Conservation (phyloP, 1,140 invertebrate species). For the Dendrolimus punctatus region DNA sequence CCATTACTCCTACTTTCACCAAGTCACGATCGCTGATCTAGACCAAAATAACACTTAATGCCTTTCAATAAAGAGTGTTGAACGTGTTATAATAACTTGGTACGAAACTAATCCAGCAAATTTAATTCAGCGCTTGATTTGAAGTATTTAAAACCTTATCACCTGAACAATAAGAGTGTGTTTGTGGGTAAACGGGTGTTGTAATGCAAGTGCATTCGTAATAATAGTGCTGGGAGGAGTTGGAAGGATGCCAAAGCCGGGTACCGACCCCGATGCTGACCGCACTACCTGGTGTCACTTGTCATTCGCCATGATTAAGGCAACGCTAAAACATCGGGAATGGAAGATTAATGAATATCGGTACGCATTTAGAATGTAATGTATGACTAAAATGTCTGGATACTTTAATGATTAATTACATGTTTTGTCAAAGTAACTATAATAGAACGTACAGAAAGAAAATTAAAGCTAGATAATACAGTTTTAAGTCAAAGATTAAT, state of each 20-base stretch:
- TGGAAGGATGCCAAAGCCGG: constrained; percentile 14
- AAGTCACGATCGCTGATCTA: not conserved
- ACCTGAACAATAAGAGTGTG: constrained; percentile 4
- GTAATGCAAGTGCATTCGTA: constrained; percentile 11
- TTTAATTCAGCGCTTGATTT: too few species aligned
- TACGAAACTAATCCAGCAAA: not conserved
- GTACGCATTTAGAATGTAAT: not conserved
- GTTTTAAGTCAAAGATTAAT: too few species aligned
- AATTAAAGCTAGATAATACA: too few species aligned
- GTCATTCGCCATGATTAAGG: too few species aligned
- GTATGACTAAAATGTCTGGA: too few species aligned
- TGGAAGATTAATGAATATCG: not conserved
- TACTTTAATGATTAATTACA: too few species aligned
- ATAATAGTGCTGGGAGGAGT: constrained; percentile 15
- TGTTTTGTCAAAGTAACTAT: too few species aligned
- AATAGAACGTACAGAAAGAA: too few species aligned
- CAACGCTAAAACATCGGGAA: too few species aligned
- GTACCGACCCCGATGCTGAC: constrained; percentile 11
- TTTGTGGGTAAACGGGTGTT: constrained; percentile 10
- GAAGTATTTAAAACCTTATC: constrained; percentile 1
- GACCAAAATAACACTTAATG: too few species aligned
- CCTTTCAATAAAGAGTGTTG: not conserved
- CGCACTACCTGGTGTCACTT: constrained; percentile 2
- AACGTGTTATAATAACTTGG: not conserved
- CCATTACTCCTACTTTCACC: constrained; percentile 11